These are phyloP conservation scores for Hippocampus zosterae DNA, from an alignment of 2,113 vertebrate species.

Conservation along the genomic window DNA sequence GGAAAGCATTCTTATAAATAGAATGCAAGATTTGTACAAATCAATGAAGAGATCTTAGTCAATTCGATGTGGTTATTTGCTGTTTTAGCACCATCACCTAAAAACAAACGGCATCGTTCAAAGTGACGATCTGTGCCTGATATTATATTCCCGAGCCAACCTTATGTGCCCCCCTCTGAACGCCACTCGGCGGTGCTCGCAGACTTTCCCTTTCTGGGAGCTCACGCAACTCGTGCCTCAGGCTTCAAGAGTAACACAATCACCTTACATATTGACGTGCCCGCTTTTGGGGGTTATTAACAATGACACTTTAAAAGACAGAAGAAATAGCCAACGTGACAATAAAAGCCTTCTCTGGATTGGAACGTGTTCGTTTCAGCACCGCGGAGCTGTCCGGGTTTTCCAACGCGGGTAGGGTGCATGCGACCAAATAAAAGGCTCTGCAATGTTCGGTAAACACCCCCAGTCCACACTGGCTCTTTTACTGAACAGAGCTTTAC, in stretches of 20 bases:
- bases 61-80: background rate
- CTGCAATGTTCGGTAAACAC: slow-evolving; percentile 16
- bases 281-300: slow-evolving; percentile 1
- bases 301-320: background rate
- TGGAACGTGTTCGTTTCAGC: slow-evolving; percentile 36
- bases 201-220: slow-evolving; percentile 55
- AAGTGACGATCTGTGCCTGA: background rate
- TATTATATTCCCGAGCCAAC: slow-evolving; percentile 15
- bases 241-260: slow-evolving; percentile 28
- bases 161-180: slow-evolving; percentile 48
- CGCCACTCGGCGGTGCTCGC: slow-evolving; percentile 75
- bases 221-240: slow-evolving; percentile 31
- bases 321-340: background rate
- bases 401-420: slow-evolving; percentile 1
- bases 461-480: background rate
- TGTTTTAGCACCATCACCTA: background rate
- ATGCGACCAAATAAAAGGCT: background rate
- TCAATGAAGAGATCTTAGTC: background rate
- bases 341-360: background rate
- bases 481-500: background rate
- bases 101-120: background rate
- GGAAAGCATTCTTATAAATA: background rate
- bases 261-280: slow-evolving; percentile 9
- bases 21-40: slow-evolving; percentile 28
- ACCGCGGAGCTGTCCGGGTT: slow-evolving; percentile 61